Evolutionary conservation across 2,888 invertebrate species (phyloP), one percentile per base, ranked within the genome.

Genomic region (Plebejus argus): DNA sequence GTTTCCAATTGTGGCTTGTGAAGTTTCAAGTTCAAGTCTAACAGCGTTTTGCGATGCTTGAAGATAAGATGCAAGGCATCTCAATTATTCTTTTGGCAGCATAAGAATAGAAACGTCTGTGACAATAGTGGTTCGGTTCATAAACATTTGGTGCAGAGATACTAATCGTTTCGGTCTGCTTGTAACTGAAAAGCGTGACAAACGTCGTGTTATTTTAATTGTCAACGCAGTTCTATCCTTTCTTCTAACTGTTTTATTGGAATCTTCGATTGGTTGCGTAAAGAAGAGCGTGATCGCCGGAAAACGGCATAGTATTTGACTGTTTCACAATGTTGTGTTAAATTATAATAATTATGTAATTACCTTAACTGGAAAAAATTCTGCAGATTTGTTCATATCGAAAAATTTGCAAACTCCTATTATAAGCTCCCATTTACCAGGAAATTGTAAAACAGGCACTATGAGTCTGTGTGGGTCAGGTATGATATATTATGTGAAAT

Each of bases 111-210:
- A 66, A 66, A 66, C 5, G 66, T 5, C 18, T 12, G 66, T 53
- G 74, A 74, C 74, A 74, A 74, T 53, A 58, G 53, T 77, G 49
- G 58, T 35, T 80, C 77, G 78, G 79, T 78, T 76, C 78, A 71
- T 78, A 79, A 82, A 81, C 85, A 86, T 88, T 88, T 84, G 82
- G 87, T 83, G 82, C 84, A 82, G 85, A 86, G 89, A 89, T 88
- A 89, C 84, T 77, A 82, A 89, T 88, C 90, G 92, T 91, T 82
- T 81, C 89, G 92, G 89, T 92, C 92, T 91, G 91, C 79, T 91
- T 91, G 84, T 82, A 83, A 79, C 86, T 88, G 89, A 91, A 92
- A 91, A 91, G 90, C 91, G 90, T 91, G 89, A 90, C 91, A 90
- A 78, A 75, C 23, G 23, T 45, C 74, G 45, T 20, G 45, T 53